Evolutionary conservation across 2,888 invertebrate species (phyloP), one percentile per base, ranked within the genome.

Genomic region (Brachyopa scutellaris): DNA sequence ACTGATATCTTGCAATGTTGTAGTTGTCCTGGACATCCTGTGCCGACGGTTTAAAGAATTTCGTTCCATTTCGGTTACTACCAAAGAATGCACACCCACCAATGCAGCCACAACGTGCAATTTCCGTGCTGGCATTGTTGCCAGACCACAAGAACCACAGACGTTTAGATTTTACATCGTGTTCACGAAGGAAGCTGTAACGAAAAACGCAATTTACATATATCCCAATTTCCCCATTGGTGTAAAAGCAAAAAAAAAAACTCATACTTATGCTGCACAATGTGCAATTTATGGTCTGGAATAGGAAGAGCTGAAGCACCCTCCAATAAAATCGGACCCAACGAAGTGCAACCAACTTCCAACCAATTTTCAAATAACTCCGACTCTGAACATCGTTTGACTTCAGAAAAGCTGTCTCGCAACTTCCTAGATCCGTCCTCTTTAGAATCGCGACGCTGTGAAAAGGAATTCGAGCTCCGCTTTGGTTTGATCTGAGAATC

Each of bases 81-180:
- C 98, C 99, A 88, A 99, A 99, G 91, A 99, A 99, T 8, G 93
- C 92, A 88, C 98, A 98, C 0, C 98, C 98, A 1, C 99, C 99
- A 26, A 96, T 95, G 89, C 99, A 99, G 0, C 99, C 99, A 89
- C 99, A 99, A 85, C 95, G 96, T 0, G 93, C 91, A 85, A 94
- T 94, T 1, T 93, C 92, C 15, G 88, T 87, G 85, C 95, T 94
- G 13, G 92, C 92, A 40, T 84, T 86, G 15, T 88, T 89, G 13
- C 86, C 86, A 0, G 96, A 94, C 99, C 99, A 99, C 21, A 99
- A 90, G 88, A 99, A 99, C 97, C 97, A 98, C 31, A 99, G 91
- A 70, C 98, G 93, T 88, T 96, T 96, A 0, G 94, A 94, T 85
- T 94, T 93, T 17, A 94, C 94, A 90, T 99, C 99, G 86, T 97